These are phyloP conservation scores for Sarcophaga peregrina DNA, from an alignment of 1,140 invertebrate species.

Conservation along the genomic window DNA sequence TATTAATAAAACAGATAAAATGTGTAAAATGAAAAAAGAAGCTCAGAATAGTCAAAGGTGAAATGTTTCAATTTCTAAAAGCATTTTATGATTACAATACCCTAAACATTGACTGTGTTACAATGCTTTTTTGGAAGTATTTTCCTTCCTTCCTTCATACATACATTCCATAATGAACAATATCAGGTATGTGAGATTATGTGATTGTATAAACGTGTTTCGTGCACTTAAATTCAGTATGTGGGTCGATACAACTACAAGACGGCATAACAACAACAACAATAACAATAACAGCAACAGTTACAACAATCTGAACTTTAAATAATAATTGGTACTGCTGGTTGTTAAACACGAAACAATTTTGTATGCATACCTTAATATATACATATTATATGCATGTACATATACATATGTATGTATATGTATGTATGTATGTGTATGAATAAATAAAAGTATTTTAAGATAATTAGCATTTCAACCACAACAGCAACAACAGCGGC, in stretches of 20 bases:
- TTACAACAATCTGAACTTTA: background rate
- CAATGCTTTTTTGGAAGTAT: too few species aligned
- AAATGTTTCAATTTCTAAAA: too few species aligned
- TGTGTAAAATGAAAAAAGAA: too few species aligned
- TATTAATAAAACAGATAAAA: too few species aligned
- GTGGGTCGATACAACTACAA: background rate
- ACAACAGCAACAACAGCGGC: background rate
- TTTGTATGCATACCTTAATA: background rate
- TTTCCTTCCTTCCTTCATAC: too few species aligned
- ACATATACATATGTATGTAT: background rate
- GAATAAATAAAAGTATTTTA: background rate
- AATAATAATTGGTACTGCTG: constrained; percentile 15
- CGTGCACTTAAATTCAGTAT: background rate
- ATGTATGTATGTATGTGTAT: too few species aligned
- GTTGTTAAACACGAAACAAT: constrained; percentile 7
- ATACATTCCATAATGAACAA: background rate
- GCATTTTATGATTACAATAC: too few species aligned
- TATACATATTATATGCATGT: background rate
- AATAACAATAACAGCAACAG: background rate
- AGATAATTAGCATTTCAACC: background rate
- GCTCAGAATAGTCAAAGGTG: too few species aligned
- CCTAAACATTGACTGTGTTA: too few species aligned
- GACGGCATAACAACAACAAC: too few species aligned
- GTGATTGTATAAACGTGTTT: too few species aligned
- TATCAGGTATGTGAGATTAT: too few species aligned